These are phyloP conservation scores for Eupeodes luniger DNA, from an alignment of 2,888 invertebrate species.

Conservation along the genomic window DNA sequence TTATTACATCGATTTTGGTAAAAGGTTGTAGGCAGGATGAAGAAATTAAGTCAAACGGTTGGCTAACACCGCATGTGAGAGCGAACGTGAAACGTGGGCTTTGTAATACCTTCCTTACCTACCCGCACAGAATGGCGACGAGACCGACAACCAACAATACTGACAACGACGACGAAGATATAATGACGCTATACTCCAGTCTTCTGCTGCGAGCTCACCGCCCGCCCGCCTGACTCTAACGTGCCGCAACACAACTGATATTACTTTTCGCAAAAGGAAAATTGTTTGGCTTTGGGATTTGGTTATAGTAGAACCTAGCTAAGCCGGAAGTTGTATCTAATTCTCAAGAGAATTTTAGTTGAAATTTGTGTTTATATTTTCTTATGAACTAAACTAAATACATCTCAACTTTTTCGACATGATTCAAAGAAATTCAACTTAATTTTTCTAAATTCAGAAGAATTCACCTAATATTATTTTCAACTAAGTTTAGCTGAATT, in stretches of 20 bases:
- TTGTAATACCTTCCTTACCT: background rate
- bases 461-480: too few species aligned
- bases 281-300: constrained; percentile 50
- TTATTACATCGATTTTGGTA: constrained; percentile 65
- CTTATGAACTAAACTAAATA: too few species aligned
- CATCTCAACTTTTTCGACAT: too few species aligned
- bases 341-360: background rate
- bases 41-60: constrained; percentile 66
- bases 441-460: too few species aligned
- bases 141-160: background rate
- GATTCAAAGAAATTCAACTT: too few species aligned
- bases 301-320: background rate
- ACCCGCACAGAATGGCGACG: constrained; percentile 2
- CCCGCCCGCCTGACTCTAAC: too few species aligned
- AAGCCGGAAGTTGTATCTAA: background rate
- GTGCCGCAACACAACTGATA: background rate
- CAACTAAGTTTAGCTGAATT: too few species aligned
- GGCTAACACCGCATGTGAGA: constrained; percentile 30
- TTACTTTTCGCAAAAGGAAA: background rate
- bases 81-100: constrained; percentile 11
- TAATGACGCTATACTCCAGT: too few species aligned
- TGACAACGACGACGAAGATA: background rate
- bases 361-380: too few species aligned
- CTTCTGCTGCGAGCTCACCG: too few species aligned
- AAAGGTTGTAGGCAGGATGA: constrained; percentile 33